Evolutionary conservation across 1,140 invertebrate species (phyloP).

Genomic region (Neuroterus valhalla): DNA sequence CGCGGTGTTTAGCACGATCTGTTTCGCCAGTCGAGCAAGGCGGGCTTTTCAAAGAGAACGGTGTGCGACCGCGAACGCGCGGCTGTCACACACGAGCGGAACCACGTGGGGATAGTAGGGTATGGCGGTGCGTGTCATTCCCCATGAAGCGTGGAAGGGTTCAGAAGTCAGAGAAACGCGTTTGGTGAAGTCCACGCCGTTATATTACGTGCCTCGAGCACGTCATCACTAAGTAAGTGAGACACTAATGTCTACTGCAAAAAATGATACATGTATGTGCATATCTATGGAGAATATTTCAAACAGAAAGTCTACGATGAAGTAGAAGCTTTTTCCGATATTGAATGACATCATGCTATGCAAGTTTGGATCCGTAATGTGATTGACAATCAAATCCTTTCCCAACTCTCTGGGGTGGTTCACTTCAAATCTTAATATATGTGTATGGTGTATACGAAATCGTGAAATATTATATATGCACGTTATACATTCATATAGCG

Average conservation of each 20-base stretch:
- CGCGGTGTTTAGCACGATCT: background rate
- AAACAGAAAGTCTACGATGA: too few species aligned
- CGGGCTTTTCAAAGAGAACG: slow-evolving; percentile 11
- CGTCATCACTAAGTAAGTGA: slow-evolving; percentile 12
- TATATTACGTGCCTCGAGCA: slow-evolving; percentile 21
- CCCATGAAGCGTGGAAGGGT: slow-evolving; percentile 22
- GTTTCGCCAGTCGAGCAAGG: background rate
- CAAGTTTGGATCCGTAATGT: background rate
- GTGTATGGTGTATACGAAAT: too few species aligned
- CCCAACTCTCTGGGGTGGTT: too few species aligned
- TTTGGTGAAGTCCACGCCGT: slow-evolving; percentile 22
- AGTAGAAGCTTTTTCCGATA: too few species aligned
- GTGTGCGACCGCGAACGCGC: slow-evolving; percentile 21
- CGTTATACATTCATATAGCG: slow-evolving; percentile 3
- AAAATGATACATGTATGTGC: background rate
- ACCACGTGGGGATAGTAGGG: background rate
- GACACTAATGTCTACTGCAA: slow-evolving; percentile 16
- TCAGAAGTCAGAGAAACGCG: slow-evolving; percentile 23
- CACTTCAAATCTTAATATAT: too few species aligned
- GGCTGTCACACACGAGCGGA: slow-evolving; percentile 30
- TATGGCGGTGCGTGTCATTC: slow-evolving; percentile 14
- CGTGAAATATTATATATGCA: too few species aligned
- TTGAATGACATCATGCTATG: too few species aligned
- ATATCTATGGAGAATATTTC: too few species aligned
- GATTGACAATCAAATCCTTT: background rate